Evolutionary conservation across 2,113 vertebrate species (phyloP).

Genomic region (Pandion haliaetus): DNA sequence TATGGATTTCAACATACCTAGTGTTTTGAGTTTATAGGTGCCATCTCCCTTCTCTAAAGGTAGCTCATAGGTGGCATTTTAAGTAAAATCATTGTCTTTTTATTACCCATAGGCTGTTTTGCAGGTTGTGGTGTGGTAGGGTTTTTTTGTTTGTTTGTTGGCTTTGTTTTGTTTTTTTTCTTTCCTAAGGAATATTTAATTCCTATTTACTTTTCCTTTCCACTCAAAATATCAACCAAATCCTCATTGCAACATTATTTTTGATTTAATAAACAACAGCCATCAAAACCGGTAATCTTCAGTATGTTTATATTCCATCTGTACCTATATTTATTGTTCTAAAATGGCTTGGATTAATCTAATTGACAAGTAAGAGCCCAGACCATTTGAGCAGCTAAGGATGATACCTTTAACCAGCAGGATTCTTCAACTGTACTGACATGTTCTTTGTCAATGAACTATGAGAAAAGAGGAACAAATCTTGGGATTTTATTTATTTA

Average conservation of each 20-base stretch:
- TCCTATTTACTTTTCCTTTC: constrained; percentile 5
- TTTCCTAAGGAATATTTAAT: background rate
- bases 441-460: constrained; percentile 12
- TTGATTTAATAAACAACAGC: constrained; percentile 46
- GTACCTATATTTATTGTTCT: constrained; percentile 63
- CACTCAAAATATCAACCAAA: constrained; percentile 32
- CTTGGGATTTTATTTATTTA: background rate
- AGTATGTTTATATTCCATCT: constrained; percentile 59
- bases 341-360: constrained; percentile 45
- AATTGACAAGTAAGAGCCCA: constrained; percentile 38
- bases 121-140: background rate
- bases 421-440: background rate
- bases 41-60: constrained; percentile 58
- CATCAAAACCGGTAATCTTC: background rate
- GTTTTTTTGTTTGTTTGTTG: background rate
- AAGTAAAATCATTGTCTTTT: background rate
- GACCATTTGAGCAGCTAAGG: constrained; percentile 52
- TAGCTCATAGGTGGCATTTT: constrained; percentile 46
- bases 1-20: constrained; percentile 79
- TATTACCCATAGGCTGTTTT: background rate
- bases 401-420: constrained; percentile 55
- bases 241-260: background rate
- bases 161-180: background rate
- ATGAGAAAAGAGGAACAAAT: background rate
- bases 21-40: constrained; percentile 68